phyloP scores from a whole-genome alignment of 2,113 vertebrate genomes.

The Chamaetylas fuelleborni region DNA sequence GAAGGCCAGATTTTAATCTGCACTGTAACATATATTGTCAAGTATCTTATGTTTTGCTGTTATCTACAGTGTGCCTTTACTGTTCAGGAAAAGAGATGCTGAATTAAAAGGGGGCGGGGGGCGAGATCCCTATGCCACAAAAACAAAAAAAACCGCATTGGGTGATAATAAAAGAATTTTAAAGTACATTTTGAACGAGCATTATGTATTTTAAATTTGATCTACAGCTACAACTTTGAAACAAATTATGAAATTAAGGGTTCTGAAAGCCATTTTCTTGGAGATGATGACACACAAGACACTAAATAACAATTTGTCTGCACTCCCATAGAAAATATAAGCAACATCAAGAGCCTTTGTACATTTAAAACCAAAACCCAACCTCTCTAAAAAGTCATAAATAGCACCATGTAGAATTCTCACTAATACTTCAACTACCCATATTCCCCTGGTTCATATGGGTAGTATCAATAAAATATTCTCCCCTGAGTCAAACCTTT shows the following conservation, averaged over 20 bases:
- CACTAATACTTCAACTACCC: slow-evolving; percentile 31
- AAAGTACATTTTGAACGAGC: not conserved
- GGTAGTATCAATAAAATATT: slow-evolving; percentile 26
- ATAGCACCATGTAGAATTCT: slow-evolving; percentile 29
- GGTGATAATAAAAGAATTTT: not conserved
- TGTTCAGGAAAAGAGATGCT: not conserved
- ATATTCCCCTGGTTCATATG: slow-evolving; percentile 1
- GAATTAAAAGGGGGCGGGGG: not conserved
- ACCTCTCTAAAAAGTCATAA: slow-evolving; percentile 3
- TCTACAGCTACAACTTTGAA: slow-evolving; percentile 16
- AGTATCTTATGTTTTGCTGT: not conserved
- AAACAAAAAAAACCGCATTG: not conserved
- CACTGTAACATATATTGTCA: not conserved
- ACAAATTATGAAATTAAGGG: slow-evolving; percentile 28
- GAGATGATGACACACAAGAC: slow-evolving; percentile 19
- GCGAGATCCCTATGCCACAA: not conserved
- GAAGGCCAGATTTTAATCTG: not conserved
- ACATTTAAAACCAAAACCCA: slow-evolving; percentile 14
- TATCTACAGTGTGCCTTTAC: not conserved
- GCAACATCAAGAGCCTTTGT: not conserved
- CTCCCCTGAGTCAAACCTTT: slow-evolving; percentile 12
- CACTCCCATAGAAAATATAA: not conserved
- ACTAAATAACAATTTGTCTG: slow-evolving; percentile 7
- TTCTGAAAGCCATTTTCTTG: slow-evolving; percentile 24
- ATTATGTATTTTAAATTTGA: slow-evolving; percentile 5